Conservation (phyloP, 2,113 vertebrate genomes). For the Mola mola region DNA sequence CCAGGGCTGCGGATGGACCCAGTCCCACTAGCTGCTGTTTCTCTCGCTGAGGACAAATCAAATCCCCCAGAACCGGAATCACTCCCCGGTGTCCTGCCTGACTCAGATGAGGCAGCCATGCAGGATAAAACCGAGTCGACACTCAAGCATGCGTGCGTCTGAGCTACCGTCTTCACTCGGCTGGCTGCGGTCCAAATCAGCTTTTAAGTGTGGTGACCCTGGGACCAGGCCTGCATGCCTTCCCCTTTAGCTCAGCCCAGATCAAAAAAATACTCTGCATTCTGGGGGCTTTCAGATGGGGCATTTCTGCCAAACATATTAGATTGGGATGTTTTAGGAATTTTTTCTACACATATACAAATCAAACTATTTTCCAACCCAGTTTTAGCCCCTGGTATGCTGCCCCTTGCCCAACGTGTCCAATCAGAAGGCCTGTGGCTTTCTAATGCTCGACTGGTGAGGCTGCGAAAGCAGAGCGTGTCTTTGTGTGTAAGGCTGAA, state of each 20-base stretch:
- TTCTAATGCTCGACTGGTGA: constrained; percentile 50
- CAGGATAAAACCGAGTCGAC: constrained; percentile 22
- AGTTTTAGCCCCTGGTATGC: constrained; percentile 15
- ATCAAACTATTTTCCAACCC: constrained; percentile 36
- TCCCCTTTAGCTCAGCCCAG: constrained; percentile 59
- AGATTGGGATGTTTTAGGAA: constrained; percentile 40
- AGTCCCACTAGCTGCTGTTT: constrained; percentile 25
- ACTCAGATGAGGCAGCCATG: constrained; percentile 1
- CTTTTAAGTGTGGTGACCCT: constrained; percentile 49
- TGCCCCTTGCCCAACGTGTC: constrained; percentile 19
- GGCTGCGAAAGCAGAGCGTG: constrained; percentile 23
- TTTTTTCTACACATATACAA: constrained; percentile 36
- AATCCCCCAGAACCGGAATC: constrained; percentile 25
- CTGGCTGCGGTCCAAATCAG: constrained; percentile 31
- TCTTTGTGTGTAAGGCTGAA: constrained; percentile 32
- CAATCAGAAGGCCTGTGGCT: constrained; percentile 6
- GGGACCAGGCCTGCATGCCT: constrained; percentile 55
- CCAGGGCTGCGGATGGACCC: constrained; percentile 2
- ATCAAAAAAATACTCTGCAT: constrained; percentile 60
- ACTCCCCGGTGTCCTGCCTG: neutral
- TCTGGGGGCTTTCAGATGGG: constrained; percentile 47
- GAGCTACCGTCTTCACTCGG: constrained; percentile 2
- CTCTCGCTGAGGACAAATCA: constrained; percentile 11
- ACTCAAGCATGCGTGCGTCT: neutral
- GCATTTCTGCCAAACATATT: constrained; percentile 61